A percentile compares a stretch with the other conserved stretches of the same genome.
Evolutionary conservation across 2,888 invertebrate genomes (phyloP).

Genomic region (Dynastes grantii): DNA sequence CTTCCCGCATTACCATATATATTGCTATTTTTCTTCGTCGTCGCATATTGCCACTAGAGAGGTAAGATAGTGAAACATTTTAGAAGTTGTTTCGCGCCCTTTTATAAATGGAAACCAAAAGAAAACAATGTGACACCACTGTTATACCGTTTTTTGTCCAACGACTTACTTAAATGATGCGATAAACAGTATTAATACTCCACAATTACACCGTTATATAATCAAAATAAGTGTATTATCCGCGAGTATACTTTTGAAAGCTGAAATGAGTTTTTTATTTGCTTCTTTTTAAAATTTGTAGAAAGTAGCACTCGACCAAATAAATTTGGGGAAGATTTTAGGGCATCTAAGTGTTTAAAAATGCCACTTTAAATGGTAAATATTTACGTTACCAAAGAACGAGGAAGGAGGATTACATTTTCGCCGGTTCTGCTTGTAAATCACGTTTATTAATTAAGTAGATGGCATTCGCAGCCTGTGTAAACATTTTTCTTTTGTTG

Average conservation of each 20-base stretch:
- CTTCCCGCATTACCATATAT: conserved; percentile 40
- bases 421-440: not conserved
- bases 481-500: too few relatives aligned
- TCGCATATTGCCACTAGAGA: conserved; percentile 6
- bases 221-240: too few relatives aligned
- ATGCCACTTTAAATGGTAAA: not conserved
- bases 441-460: not conserved
- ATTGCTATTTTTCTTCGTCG: conserved; percentile 34
- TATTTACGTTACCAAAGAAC: not conserved
- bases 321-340: not conserved
- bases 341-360: not conserved
- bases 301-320: not conserved
- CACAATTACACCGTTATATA: too few relatives aligned
- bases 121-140: not conserved
- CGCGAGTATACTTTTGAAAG: too few relatives aligned
- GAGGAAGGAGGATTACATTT: not conserved
- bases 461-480: not conserved
- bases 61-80: conserved; percentile 24
- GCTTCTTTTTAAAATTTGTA: too few relatives aligned
- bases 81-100: not conserved
- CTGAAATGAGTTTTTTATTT: too few relatives aligned
- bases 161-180: not conserved
- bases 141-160: not conserved
- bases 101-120: not conserved
- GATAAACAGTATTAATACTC: too few relatives aligned